These are phyloP conservation scores for Ptychochromis oligacanthus DNA, from an alignment of 2,113 vertebrate genomes.

Conservation along the genomic window DNA sequence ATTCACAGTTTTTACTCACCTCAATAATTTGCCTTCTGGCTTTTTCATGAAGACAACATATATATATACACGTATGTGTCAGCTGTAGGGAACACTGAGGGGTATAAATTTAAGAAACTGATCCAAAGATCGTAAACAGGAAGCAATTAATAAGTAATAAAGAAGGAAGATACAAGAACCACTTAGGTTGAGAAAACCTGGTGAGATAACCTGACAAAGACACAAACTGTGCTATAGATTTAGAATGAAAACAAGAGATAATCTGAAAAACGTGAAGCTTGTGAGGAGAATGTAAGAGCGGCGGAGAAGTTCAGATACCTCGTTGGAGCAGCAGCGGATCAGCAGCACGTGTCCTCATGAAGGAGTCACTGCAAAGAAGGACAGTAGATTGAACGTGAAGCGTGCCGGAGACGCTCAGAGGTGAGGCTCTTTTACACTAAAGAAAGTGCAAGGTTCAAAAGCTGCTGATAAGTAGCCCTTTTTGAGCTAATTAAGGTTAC, in stretches of 20 bases:
- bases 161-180: not conserved
- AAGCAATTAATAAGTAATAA: not conserved
- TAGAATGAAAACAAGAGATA: not conserved
- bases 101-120: not conserved
- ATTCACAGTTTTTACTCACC: not conserved
- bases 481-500: conserved; percentile 60
- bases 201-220: no score
- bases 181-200: not conserved
- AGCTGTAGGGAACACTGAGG: not conserved
- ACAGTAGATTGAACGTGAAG: conserved; percentile 48
- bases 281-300: not conserved
- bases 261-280: not conserved
- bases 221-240: no score
- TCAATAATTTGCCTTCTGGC: not conserved
- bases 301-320: conserved; percentile 35
- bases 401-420: conserved; percentile 25
- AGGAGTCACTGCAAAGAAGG: conserved; percentile 28
- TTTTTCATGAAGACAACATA: not conserved
- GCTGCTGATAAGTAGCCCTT: conserved; percentile 69
- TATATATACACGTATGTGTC: not conserved
- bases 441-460: conserved; percentile 75
- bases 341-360: conserved; percentile 28
- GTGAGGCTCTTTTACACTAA: conserved; percentile 26
- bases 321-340: not conserved
- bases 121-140: not conserved